These are phyloP conservation scores for Calosoma granatense DNA, from an alignment of 1,140 invertebrate genomes.

Conservation along the genomic window DNA sequence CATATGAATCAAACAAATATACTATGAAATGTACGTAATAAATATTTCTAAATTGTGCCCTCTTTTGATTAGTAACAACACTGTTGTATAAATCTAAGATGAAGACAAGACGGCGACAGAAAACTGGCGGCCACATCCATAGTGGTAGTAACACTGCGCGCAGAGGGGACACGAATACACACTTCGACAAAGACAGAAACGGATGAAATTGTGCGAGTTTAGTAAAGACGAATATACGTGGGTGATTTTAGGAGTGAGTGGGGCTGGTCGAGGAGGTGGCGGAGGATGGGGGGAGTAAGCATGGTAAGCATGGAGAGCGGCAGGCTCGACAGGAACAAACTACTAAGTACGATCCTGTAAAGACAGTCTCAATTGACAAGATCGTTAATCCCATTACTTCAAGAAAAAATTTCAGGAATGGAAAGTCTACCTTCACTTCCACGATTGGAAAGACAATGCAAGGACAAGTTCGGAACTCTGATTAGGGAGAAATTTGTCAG, in stretches of 20 bases:
- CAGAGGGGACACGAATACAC: neutral
- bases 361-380: neutral
- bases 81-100: conserved; percentile 1
- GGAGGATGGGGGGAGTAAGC: neutral
- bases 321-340: neutral
- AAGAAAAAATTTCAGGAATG: neutral
- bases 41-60: too few relatives aligned
- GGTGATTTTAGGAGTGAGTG: too few relatives aligned
- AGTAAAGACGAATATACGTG: too few relatives aligned
- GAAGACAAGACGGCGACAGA: neutral
- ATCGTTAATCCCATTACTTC: conserved; percentile 3
- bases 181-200: neutral
- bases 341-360: neutral
- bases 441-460: neutral
- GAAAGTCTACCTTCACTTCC: neutral
- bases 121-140: neutral
- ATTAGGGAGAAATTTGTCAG: neutral
- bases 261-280: too few relatives aligned
- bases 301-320: neutral
- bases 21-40: too few relatives aligned
- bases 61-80: conserved; percentile 2
- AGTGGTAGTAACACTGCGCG: neutral
- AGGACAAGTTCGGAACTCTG: neutral
- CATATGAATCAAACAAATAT: too few relatives aligned
- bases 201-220: neutral